phyloP scores from a whole-genome alignment of 2,888 invertebrate genomes.

The Cephus runcator region DNA sequence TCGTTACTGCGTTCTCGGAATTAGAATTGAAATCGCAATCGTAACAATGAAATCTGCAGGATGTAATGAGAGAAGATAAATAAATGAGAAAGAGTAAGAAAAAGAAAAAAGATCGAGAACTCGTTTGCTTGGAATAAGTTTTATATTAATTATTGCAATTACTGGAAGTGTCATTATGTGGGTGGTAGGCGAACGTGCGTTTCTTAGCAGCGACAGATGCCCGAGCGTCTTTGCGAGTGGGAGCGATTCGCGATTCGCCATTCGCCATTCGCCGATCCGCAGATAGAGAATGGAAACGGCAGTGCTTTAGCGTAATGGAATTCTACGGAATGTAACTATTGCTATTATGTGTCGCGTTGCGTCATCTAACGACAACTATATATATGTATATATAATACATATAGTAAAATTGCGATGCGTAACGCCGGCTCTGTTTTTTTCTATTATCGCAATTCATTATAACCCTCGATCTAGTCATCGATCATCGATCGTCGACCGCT shows the following conservation, averaged over 20 bases:
- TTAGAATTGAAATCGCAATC: background rate
- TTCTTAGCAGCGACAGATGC: background rate
- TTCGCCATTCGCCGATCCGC: background rate
- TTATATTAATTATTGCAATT: background rate
- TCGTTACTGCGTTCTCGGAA: background rate
- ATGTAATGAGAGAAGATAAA: background rate
- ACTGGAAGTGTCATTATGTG: background rate
- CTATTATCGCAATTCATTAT: background rate
- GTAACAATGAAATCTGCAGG: background rate
- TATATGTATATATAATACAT: background rate
- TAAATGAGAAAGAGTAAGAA: background rate
- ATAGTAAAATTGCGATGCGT: slow-evolving; percentile 11
- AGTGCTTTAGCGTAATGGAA: slow-evolving; percentile 48
- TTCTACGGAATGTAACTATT: slow-evolving; percentile 47
- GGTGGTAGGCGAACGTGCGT: background rate
- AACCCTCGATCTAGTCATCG: background rate
- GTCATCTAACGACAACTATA: background rate
- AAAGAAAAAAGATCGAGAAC: background rate
- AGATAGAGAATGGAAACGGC: background rate
- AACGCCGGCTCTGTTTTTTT: slow-evolving; percentile 22
- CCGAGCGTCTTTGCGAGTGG: background rate
- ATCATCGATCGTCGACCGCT: background rate
- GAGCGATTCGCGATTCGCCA: background rate
- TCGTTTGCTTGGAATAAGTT: background rate
- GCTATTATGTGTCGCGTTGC: background rate